phyloP scores from a whole-genome alignment of 30 jellyfish, hydroid and myxozoan species.

The Nemopilema nomurai region DNA sequence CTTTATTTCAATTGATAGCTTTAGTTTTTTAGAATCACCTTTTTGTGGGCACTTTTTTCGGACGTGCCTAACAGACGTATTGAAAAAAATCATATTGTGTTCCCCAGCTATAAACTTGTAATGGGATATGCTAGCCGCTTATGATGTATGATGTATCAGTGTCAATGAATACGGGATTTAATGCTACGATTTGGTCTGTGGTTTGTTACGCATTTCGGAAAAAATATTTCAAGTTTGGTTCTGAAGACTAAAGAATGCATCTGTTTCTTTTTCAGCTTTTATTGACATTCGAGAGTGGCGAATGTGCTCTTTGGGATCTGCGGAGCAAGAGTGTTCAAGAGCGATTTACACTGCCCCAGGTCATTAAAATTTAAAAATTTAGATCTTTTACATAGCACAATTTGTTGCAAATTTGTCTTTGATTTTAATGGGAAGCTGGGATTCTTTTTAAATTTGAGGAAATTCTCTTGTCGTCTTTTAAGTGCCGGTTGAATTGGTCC shows the following conservation, averaged over 20 bases:
- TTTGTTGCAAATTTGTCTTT: too few species aligned
- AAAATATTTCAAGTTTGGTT: neutral
- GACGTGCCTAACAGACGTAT: too few species aligned
- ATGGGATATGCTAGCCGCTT: neutral
- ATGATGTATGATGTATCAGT: neutral
- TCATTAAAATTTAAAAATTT: constrained; percentile 14
- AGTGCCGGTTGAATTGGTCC: too few species aligned
- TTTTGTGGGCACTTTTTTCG: neutral
- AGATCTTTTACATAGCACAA: too few species aligned
- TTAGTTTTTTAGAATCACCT: neutral
- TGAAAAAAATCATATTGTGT: too few species aligned
- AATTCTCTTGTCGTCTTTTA: too few species aligned
- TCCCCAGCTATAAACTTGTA: too few species aligned
- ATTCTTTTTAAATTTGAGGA: too few species aligned
- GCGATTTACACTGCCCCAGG: constrained; percentile 72
- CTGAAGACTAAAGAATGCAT: neutral
- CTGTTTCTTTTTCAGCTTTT: constrained; percentile 59
- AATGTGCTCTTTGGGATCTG: constrained; percentile 88
- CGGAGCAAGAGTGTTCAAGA: constrained; percentile 58
- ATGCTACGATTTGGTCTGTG: neutral
- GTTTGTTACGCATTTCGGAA: neutral
- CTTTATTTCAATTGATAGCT: too few species aligned
- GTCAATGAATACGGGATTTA: neutral
- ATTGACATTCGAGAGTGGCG: constrained; percentile 76
- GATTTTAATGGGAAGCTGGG: too few species aligned